phyloP scores from a whole-genome alignment of 2,797 vertebrate genomes.

The Cuniculus paca region DNA sequence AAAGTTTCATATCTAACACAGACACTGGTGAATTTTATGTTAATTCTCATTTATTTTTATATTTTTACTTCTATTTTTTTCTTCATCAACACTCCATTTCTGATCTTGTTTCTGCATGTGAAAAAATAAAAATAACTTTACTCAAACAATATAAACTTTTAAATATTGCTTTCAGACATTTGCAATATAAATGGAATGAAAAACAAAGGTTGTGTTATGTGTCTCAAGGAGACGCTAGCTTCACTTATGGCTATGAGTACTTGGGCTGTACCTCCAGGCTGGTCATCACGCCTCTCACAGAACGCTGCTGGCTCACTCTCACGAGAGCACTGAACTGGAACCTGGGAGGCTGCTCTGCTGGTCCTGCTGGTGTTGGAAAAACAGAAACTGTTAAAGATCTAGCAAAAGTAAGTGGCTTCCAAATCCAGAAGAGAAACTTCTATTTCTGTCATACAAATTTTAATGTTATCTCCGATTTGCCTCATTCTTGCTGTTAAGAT shows the following conservation, averaged over 20 bases:
- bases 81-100: not conserved
- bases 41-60: not conserved
- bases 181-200: constrained; percentile 88
- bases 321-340: constrained; percentile 84
- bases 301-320: constrained; percentile 87
- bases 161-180: constrained; percentile 82
- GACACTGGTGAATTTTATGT: not conserved
- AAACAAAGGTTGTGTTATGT: constrained; percentile 85
- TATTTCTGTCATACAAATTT: not conserved
- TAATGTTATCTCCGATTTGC: not conserved
- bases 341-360: constrained; percentile 85
- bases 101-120: not conserved
- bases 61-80: not conserved
- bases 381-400: constrained; percentile 88
- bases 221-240: constrained; percentile 84
- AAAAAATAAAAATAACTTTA: not conserved
- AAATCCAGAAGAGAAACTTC: not conserved
- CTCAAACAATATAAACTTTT: not conserved
- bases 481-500: not conserved
- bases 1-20: not conserved
- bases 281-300: constrained; percentile 88
- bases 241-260: constrained; percentile 89
- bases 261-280: constrained; percentile 86
- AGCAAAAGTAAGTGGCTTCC: constrained; percentile 84
- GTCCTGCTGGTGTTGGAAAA: constrained; percentile 87